These are phyloP conservation scores for Vicugna pacos DNA, from an alignment of 2,113 vertebrate species.

Conservation along the genomic window DNA sequence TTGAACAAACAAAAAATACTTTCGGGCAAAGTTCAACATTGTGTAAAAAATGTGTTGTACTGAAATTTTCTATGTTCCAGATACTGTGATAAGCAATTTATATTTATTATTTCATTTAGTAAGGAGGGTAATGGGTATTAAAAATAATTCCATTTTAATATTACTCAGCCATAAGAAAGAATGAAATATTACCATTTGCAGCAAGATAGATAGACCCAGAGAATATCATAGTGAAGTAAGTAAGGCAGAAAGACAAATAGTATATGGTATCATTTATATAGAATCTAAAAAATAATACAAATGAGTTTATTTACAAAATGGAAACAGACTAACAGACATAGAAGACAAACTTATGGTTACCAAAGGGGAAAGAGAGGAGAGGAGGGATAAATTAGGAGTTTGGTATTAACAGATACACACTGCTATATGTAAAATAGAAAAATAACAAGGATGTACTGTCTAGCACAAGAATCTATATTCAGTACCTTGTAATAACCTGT, in stretches of 20 bases:
- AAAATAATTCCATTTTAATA: neutral
- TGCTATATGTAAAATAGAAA: neutral
- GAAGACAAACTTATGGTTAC: neutral
- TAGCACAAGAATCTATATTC: neutral
- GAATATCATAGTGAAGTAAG: neutral
- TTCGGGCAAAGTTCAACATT: conserved; percentile 3
- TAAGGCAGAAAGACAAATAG: neutral
- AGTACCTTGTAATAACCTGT: neutral
- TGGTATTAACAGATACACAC: neutral
- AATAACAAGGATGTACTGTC: neutral
- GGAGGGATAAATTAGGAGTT: neutral
- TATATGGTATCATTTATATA: neutral
- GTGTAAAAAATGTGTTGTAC: neutral
- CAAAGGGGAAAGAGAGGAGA: neutral
- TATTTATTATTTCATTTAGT: conserved; percentile 16
- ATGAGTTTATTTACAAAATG: neutral
- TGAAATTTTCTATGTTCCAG: conserved; percentile 12
- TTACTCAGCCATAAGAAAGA: neutral
- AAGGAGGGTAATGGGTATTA: neutral
- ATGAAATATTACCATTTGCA: neutral
- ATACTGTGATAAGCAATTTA: neutral
- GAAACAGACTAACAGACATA: neutral
- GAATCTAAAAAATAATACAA: neutral
- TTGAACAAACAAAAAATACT: neutral
- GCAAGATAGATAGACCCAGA: neutral